Base-by-base conservation (phyloP, 2,888 invertebrate species). In the Mystacides longicornis region DNA sequence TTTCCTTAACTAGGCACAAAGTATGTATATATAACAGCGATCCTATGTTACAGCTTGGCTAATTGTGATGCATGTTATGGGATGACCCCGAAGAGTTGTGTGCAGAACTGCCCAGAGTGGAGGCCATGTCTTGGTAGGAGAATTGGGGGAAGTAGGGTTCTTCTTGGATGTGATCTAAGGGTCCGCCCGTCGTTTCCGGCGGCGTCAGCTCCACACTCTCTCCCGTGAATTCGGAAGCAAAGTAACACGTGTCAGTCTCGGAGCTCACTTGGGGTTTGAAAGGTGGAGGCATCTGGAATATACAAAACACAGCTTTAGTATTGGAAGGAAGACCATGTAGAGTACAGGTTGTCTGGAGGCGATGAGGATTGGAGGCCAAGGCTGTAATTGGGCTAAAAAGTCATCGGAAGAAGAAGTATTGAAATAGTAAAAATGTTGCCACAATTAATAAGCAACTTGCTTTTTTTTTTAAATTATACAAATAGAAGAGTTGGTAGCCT, bases 211-310 rank as follows among this genome's bases (percentile, higher is more conserved):
- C 92, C 14, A 98, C 95, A 66, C 93, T 89, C 76, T 97, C 96
- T 60, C 93, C 93, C 2, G 98, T 99, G 79, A 99, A 99, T 78
- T 96, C 95, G 60, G 92, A 88, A 76, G 98, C 98, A 75, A 99
- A 99, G 78, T 99, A 98, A 61, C 91, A 81, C 61, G 98, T 98
- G 76, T 99, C 98, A 49, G 91, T 97, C 68, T 98, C 98, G 45
- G 91, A 92, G 60, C 89, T 87, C 63, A 99, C 96, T 74, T 87
- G 87, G 58, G 93, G 93, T 73, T 91, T 92, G 75, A 93, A 94
- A 37, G 93, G 93, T 64, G 98, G 97, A 65, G 89, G 82, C 66
- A 98, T 87, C 87, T 92, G 71, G 3, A 58, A 58, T 19, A 37
- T 7, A 37, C 4, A 37, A 27, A n/a, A n/a, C n/a, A n/a, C n/a